These are phyloP conservation scores for Phodopus roborovskii DNA, from an alignment of 2,113 vertebrate genomes.

Conservation along the genomic window DNA sequence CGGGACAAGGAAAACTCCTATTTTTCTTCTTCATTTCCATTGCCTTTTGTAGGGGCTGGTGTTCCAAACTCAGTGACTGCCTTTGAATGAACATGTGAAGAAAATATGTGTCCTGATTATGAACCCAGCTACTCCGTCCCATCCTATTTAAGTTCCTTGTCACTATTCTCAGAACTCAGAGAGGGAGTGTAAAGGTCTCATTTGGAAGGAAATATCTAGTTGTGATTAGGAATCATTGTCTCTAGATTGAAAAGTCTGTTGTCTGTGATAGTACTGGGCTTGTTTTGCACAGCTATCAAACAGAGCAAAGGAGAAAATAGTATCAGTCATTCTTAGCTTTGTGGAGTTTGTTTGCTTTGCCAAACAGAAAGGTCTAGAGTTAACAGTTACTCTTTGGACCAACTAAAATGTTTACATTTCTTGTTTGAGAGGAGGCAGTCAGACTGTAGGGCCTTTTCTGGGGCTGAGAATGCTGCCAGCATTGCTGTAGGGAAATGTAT, in stretches of 20 bases:
- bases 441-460: not conserved
- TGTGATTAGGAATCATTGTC: not conserved
- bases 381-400: not conserved
- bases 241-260: not conserved
- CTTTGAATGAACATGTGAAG: constrained; percentile 25
- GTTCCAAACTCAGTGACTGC: not conserved
- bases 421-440: not conserved
- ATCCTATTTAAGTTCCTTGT: not conserved
- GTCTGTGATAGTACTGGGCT: not conserved
- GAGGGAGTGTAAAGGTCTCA: not conserved
- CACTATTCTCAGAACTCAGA: not conserved
- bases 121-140: not conserved
- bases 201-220: constrained; percentile 15
- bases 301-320: not conserved
- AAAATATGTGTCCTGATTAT: not conserved
- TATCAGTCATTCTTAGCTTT: not conserved
- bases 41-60: not conserved
- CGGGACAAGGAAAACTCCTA: not conserved
- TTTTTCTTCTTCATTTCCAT: not conserved
- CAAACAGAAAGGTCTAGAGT: not conserved
- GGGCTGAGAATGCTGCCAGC: not conserved
- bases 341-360: not conserved
- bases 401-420: constrained; percentile 48
- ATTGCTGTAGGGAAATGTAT: not conserved
- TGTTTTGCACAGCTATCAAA: not conserved